Evolutionary conservation across 2,888 invertebrate genomes (phyloP), one percentile per base, ranked within the genome.

Genomic region (Sphaeridia pumilis): DNA sequence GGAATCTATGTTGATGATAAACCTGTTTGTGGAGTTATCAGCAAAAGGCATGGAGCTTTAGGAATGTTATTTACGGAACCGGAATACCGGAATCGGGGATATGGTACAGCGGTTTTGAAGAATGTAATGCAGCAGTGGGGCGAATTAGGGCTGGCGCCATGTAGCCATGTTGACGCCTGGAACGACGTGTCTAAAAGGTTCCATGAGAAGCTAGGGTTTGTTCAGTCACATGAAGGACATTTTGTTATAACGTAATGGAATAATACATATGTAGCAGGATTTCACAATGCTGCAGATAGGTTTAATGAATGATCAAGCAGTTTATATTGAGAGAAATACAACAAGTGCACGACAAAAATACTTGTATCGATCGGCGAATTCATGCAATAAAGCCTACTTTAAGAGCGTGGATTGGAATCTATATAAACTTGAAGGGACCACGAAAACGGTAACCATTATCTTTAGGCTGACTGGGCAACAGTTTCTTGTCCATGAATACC

Each of bases 21-120:
- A 26, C 45, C 26, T n/a, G 45, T 44, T 22, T 44, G 26, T 14
- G 45, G 45, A 14, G 45, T 44, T 24, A 14, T 25, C n/a, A 14
- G n/a, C n/a, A 44, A 44, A 20, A 3, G 24, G 14, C 25, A 22
- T 22, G 45, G 45, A 14, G 26, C 45, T 12, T 12, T 44, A 25
- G 45, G 45, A 7, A 44, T 44, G 45, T 25, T 44, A 4, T 44
- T 4, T 20, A 44, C 45, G n/a, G n/a, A 24, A 7, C 24, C 24
- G 2, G 25, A 44, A 14, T n/a, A 44, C n/a, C 24, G 45, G 7
- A 24, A 44, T 5, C n/a, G 27, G 25, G 45, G 45, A 7, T 38
- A 38, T 17, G 38, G 38, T 14, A 17, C 4, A 17, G 5, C 20
- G 5, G 38, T 38, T 12, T 17, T 38, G 38, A 5, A 38, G 20